Evolutionary conservation across 1,140 invertebrate genomes (phyloP), one percentile per base, ranked within the genome.

Genomic region (Bombus turneri): DNA sequence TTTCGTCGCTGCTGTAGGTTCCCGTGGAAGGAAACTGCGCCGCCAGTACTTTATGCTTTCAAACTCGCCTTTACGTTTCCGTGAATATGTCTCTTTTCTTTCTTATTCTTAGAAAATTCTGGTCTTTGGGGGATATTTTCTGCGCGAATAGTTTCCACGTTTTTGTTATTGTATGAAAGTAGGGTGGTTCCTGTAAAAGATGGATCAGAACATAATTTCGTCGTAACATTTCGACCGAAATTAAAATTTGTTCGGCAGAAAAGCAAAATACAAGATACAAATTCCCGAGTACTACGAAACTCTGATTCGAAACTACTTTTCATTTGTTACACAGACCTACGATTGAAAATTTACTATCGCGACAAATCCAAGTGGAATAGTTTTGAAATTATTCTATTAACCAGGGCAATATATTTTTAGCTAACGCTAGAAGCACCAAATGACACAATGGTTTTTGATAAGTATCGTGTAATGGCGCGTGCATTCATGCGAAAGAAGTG

Each of bases 401-500:
- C 3, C n/a, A 6, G 9, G 39, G 5, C 0, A n/a, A 6, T 43
- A 22, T 4, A 22, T 34, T 66, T 39, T 31, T 78, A 34, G 25
- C 10, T 9, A 3, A 28, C 4, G 5, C 3, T 66, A 5, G 47
- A 64, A 25, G 4, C 13, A n/a, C 1, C 28, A 3, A 15, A 39
- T 10, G 28, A 64, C 37, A 31, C 31, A 9, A 28, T 37, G 12
- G 34, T 25, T 72, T 2, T 28, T 53, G 80, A 73, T 82, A 87
- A 83, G 43, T 41, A 83, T 83, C 75, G 59, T 57, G 68, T 66
- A 69, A 80, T 83, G 87, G n/a, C 31, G 41, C 68, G 28, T 22
- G 25, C 59, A 71, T 87, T 88, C 72, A 41, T 77, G 41, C 43
- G 28, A 62, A 57, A 80, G 59, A 87, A 80, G 34, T 81, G 25